Evolutionary conservation across 2,888 invertebrate genomes (phyloP), one percentile per base, ranked within the genome.

Genomic region (Drosophila borborema): DNA sequence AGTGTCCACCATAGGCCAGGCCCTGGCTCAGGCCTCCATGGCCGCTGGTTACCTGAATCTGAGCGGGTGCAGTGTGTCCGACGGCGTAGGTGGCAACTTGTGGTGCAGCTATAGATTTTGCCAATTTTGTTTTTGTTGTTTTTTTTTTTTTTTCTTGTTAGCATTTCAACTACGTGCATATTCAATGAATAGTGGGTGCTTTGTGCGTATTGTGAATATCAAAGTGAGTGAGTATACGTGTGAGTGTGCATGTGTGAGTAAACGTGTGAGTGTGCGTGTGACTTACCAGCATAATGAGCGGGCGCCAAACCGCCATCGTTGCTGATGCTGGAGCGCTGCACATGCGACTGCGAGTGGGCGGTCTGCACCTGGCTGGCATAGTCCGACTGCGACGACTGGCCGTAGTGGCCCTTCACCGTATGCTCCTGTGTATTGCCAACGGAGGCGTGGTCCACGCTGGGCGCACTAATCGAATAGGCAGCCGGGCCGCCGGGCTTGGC

Each of bases 341-440:
- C 93, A 64, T 92, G 93, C 12, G 93, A 92, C 53, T 92, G 91
- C 38, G 93, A 93, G 74, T 93, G 93, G 7, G 93, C 92, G 20
- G 93, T 92, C 74, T 93, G 91, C 38, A 93, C 93, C 62, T 92
- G 91, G 68, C 92, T 93, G 73, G 92, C 87, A 62, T 93, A 93
- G 80, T 92, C 91, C 51, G 93, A 93, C 68, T 93, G 92, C 23
- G 93, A 93, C 40, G 92, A 92, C 80, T 93, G 92, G 28, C 93
- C 93, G 63, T 92, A 92, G 71, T 91, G 92, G 14, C 93, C 93
- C 90, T 93, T 90, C 12, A 93, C 92, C 31, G 93, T 93, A 51
- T 93, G 92, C 82, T 93, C 93, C 75, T 93, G 93, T 60, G 92
- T 86, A 55, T 90, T 91, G 63, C 93, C 93, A 38, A 93, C 93